Conservation (phyloP, 1,140 invertebrate genomes). For the Ceratoteleas bidentatus region DNA sequence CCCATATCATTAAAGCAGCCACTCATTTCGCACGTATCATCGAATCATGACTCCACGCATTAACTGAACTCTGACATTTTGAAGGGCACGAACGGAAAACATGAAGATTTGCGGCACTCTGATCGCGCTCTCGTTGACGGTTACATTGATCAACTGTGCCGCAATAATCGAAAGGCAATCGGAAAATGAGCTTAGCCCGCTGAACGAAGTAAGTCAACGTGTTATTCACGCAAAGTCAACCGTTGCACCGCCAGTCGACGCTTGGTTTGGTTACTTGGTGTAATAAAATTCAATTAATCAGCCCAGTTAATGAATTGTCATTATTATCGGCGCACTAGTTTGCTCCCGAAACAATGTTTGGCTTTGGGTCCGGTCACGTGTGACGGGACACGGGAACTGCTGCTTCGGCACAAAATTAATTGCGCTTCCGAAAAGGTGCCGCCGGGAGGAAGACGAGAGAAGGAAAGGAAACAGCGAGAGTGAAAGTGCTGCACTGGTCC, state of each 20-base stretch:
- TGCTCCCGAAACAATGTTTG: not conserved
- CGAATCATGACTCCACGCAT: not conserved
- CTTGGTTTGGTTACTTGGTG: too few species aligned
- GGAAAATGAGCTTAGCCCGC: constrained; percentile 74
- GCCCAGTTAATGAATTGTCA: too few species aligned
- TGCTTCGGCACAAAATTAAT: constrained; percentile 19
- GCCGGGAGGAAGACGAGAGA: constrained; percentile 58
- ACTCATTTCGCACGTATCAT: not conserved
- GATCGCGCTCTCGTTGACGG: constrained; percentile 65
- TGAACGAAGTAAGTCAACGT: constrained; percentile 77
- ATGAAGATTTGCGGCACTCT: constrained; percentile 74
- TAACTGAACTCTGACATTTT: constrained; percentile 24
- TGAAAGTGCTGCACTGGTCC: constrained; percentile 73
- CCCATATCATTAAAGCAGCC: too few species aligned
- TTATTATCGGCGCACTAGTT: constrained; percentile 35
- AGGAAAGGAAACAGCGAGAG: constrained; percentile 67
- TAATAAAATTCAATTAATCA: too few species aligned
- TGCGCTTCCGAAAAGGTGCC: constrained; percentile 27
- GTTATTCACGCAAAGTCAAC: too few species aligned
- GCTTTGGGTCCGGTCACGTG: not conserved
- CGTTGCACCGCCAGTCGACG: too few species aligned
- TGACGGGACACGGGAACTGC: not conserved
- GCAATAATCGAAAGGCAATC: constrained; percentile 75
- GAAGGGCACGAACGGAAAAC: constrained; percentile 42
- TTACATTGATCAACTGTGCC: constrained; percentile 64